Evolutionary conservation across 2,888 invertebrate species (phyloP).

Genomic region (Eudasyphora cyanicolor): DNA sequence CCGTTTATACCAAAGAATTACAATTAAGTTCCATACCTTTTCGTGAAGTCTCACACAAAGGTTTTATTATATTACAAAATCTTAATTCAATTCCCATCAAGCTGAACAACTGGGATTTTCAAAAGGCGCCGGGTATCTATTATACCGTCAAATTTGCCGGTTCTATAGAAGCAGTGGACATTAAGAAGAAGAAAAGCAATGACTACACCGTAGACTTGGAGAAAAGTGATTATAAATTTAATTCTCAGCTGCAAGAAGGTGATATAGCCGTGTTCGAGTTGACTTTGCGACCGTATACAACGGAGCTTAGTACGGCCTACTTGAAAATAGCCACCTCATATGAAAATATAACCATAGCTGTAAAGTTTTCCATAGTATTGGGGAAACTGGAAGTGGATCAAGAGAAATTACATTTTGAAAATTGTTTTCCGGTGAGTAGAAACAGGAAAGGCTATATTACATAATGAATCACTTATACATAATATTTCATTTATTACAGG

Average conservation of each 20-base stretch:
- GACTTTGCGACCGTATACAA: slow-evolving; percentile 83
- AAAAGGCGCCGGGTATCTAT: slow-evolving; percentile 74
- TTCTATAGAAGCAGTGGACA: slow-evolving; percentile 78
- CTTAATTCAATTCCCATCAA: slow-evolving; percentile 77
- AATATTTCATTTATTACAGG: slow-evolving; percentile 80
- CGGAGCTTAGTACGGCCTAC: slow-evolving; percentile 85
- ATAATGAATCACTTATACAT: too few relatives aligned
- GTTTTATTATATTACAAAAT: slow-evolving; percentile 76
- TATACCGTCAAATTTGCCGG: slow-evolving; percentile 81
- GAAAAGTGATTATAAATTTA: slow-evolving; percentile 69
- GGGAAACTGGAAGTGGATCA: slow-evolving; percentile 87
- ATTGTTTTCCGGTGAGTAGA: slow-evolving; percentile 89
- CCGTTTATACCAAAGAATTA: slow-evolving; percentile 72
- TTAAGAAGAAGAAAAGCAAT: slow-evolving; percentile 63
- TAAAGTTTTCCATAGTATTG: slow-evolving; percentile 87
- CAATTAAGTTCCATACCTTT: slow-evolving; percentile 78
- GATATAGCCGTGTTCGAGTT: slow-evolving; percentile 82
- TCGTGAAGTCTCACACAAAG: slow-evolving; percentile 75
- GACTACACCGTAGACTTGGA: slow-evolving; percentile 58
- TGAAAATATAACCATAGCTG: slow-evolving; percentile 86
- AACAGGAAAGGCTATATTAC: neutral
- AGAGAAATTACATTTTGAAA: slow-evolving; percentile 85
- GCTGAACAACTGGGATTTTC: slow-evolving; percentile 76
- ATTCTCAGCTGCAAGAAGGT: slow-evolving; percentile 71
- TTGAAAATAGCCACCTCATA: slow-evolving; percentile 87